Evolutionary conservation across 2,113 vertebrate species (phyloP), one percentile per base, ranked within the genome.

Genomic region (Actenoides hombroni): DNA sequence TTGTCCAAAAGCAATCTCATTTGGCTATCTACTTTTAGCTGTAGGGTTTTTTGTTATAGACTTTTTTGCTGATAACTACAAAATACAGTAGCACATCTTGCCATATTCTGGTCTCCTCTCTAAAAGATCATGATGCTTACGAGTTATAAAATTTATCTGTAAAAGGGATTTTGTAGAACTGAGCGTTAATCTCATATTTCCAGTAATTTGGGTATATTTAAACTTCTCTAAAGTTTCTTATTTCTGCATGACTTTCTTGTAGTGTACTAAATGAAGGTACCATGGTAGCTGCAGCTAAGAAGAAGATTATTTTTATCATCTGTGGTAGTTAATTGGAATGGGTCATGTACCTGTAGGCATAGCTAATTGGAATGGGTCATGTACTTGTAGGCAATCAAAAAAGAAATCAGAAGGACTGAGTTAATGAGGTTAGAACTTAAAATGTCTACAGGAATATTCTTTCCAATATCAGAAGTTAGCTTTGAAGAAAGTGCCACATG

Each of bases 251-350:
- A 88, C 37, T 92, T 77, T 40, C 28, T 74, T 83, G 26, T 70
- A 64, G 37, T 23, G 3, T 37, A 54, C 33, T 57, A 90, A 90
- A 67, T 39, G 40, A 80, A 11, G 11, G 3, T 88, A 81, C 25
- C 31, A 18, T 48, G 16, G 48, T 64, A 93, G 42, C 46, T 75
- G 18, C 86, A 26, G 24, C 67, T 95, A 51, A 74, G 59, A 93
- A 96, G 76, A 83, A 76, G 13, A 89, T 87, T 91, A 90, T 73
- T 90, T 92, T 96, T 75, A 86, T 95, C 63, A 79, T 91, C 53
- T 82, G 48, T 78, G 88, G 37, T 35, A 78, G 86, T 90, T 97
- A 97, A 98, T 95, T 95, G n/a, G 63, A 90, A 82, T 29, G 18
- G 57, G 76, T 92, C 13, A 86, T 9, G 18, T 94, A 85, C 63